Conservation (phyloP, 1,140 invertebrate genomes). For the Drosophila teissieri region DNA sequence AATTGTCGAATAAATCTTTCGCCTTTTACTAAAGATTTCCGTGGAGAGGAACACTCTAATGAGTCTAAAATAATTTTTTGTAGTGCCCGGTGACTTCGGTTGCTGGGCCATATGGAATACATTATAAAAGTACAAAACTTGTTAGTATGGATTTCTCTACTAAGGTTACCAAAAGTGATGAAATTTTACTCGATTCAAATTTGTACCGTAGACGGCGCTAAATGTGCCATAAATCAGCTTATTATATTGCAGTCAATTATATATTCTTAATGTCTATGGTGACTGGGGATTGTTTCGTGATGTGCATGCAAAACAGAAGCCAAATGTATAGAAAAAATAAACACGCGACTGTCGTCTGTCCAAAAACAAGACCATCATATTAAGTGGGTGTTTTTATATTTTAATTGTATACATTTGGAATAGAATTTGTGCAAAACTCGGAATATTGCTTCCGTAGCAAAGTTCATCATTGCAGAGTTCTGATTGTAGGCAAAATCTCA, state of each 20-base stretch:
- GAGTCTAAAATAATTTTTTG: conserved; percentile 84
- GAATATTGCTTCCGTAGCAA: background rate
- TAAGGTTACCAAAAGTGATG: conserved; percentile 2
- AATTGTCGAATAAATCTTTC: conserved; percentile 85
- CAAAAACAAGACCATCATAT: conserved; percentile 34
- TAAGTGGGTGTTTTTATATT: conserved; percentile 14
- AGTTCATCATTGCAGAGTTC: background rate
- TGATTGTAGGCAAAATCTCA: background rate
- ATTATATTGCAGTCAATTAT: conserved; percentile 42
- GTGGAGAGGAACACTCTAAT: conserved; percentile 83
- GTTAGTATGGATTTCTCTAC: background rate
- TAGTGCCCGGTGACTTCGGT: conserved; percentile 10
- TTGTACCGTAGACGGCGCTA: conserved; percentile 13
- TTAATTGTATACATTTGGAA: background rate
- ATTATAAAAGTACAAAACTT: background rate
- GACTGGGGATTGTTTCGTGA: conserved; percentile 29
- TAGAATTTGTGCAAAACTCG: background rate
- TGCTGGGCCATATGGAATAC: conserved; percentile 27
- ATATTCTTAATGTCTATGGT: conserved; percentile 37
- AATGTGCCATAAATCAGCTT: conserved; percentile 43
- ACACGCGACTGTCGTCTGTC: conserved; percentile 40
- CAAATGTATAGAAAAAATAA: conserved; percentile 3
- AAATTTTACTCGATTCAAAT: conserved; percentile 11
- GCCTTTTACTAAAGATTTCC: conserved; percentile 86
- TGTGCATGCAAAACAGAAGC: conserved; percentile 38